Percentiles rank a stretch among this genome's conserved stretches.
These are phyloP conservation scores for Cylindroiulus punctatus DNA, from an alignment of 2,888 invertebrate species.

Conservation along the genomic window DNA sequence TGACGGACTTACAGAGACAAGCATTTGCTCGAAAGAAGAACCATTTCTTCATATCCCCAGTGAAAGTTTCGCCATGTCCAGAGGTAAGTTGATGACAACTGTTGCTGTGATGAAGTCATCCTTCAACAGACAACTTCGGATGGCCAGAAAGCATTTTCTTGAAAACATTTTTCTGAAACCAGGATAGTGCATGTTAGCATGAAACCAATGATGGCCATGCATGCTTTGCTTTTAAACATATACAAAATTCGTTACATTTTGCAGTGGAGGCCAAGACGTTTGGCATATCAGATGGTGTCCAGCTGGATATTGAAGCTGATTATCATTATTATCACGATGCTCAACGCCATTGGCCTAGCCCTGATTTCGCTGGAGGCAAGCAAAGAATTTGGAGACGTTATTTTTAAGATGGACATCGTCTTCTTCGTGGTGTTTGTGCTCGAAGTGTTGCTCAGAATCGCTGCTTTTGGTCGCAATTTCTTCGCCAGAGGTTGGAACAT, in stretches of 20 bases:
- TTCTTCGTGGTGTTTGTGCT: conserved; percentile 42
- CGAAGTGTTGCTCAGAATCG: conserved; percentile 24
- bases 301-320: conserved; percentile 30
- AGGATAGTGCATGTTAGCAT: too few species aligned
- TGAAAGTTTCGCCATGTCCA: background rate
- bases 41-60: conserved; percentile 42
- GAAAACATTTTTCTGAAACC: too few species aligned
- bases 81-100: background rate
- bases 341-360: conserved; percentile 35
- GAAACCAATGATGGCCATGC: too few species aligned
- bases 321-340: background rate
- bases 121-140: too few species aligned
- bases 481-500: conserved; percentile 48
- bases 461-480: conserved; percentile 43
- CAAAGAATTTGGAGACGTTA: background rate
- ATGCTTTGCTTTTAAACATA: too few species aligned
- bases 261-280: background rate
- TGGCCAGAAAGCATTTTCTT: too few species aligned
- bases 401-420: background rate
- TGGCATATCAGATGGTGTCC: conserved; percentile 42
- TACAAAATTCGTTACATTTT: background rate
- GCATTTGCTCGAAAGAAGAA: background rate
- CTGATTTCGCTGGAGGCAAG: background rate
- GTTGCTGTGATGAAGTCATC: background rate
- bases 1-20: conserved; percentile 49